Evolutionary conservation across 2,888 invertebrate genomes (phyloP).

Genomic region (Xiphydria camelus): DNA sequence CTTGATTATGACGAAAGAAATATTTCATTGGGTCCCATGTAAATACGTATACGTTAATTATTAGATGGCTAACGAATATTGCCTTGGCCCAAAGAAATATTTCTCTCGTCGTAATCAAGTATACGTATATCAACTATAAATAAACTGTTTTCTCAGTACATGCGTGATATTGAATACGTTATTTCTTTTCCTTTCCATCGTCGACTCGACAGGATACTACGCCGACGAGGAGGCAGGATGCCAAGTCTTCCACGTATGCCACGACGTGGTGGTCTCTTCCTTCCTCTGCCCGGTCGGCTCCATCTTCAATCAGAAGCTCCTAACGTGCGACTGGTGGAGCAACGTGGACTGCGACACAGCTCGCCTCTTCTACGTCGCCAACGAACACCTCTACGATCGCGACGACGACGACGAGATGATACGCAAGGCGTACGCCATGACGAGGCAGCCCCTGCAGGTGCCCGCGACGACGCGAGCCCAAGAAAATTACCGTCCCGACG

Average conservation of each 20-base stretch:
- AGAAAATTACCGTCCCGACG: slow-evolving; percentile 34
- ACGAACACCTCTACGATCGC: slow-evolving; percentile 52
- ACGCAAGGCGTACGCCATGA: slow-evolving; percentile 64
- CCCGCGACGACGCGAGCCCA: slow-evolving; percentile 63
- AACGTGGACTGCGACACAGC: slow-evolving; percentile 65
- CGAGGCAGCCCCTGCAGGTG: slow-evolving; percentile 62
- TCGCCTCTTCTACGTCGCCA: slow-evolving; percentile 56
- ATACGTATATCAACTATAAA: too few species aligned
- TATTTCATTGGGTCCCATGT: too few species aligned
- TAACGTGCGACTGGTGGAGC: slow-evolving; percentile 73
- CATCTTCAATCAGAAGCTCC: slow-evolving; percentile 68
- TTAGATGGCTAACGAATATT: too few species aligned
- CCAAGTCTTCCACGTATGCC: slow-evolving; percentile 70
- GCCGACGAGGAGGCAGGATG: slow-evolving; percentile 69
- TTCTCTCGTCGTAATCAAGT: too few species aligned
- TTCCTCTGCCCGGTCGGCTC: slow-evolving; percentile 72
- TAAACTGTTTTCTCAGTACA: too few species aligned
- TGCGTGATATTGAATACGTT: too few species aligned
- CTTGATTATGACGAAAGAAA: too few species aligned
- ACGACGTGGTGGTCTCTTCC: slow-evolving; percentile 62
- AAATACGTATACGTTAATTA: too few species aligned
- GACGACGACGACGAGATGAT: slow-evolving; percentile 62
- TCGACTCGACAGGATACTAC: slow-evolving; percentile 69
- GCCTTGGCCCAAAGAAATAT: too few species aligned
- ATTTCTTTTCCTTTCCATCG: slow-evolving; percentile 33